These are phyloP conservation scores for Glareola pratincola DNA, from an alignment of 2,113 vertebrate genomes.

Conservation along the genomic window DNA sequence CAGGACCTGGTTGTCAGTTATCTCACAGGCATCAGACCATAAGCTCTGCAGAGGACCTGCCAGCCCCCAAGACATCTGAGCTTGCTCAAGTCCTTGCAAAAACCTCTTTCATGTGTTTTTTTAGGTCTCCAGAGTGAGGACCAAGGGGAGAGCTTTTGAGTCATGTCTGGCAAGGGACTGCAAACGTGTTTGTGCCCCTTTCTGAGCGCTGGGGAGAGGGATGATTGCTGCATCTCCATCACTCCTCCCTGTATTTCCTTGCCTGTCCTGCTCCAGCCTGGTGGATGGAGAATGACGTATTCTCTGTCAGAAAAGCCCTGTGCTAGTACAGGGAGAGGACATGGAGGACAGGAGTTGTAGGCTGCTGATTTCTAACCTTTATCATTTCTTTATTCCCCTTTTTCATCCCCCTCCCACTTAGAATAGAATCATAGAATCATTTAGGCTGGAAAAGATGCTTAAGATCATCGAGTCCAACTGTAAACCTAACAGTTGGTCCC, in stretches of 20 bases:
- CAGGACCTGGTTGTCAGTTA: not conserved
- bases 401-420: not conserved
- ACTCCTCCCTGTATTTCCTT: not conserved
- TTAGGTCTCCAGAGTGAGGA: not conserved
- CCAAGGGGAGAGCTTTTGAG: not conserved
- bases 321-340: not conserved
- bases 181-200: not conserved
- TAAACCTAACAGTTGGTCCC: not conserved
- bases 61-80: too few relatives aligned
- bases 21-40: not conserved
- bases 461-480: not conserved
- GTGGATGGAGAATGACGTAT: not conserved
- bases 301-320: not conserved
- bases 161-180: not conserved
- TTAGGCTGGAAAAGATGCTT: not conserved
- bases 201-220: not conserved
- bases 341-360: not conserved
- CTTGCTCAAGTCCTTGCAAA: not conserved
- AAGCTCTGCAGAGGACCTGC: not conserved
- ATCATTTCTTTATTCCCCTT: not conserved
- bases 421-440: not conserved
- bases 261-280: not conserved
- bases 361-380: not conserved
- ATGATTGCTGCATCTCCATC: not conserved
- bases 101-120: not conserved